A percentile compares a stretch with the other conserved stretches of the same genome.
phyloP scores from a whole-genome alignment of 2,888 invertebrate genomes.

The Prosopocoilus inquinatus region DNA sequence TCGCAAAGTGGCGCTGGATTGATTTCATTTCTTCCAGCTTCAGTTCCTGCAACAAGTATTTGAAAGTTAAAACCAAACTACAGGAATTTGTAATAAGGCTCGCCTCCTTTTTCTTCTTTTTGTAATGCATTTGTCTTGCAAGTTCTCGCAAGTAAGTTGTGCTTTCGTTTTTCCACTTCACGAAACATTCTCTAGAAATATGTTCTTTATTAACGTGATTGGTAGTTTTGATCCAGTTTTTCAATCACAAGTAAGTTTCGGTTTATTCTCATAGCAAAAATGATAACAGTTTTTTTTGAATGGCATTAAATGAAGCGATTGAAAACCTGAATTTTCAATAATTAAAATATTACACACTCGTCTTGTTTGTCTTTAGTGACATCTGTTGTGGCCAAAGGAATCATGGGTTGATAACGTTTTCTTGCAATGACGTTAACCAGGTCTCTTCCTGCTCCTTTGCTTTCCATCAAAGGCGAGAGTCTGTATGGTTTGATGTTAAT shows the following conservation, averaged over 20 bases:
- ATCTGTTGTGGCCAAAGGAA: constrained; percentile 57
- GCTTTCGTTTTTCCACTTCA: constrained; percentile 43
- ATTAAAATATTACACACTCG: constrained; percentile 45
- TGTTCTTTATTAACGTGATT: background rate
- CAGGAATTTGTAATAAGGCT: background rate
- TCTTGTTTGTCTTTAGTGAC: constrained; percentile 54
- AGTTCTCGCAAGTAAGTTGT: constrained; percentile 55
- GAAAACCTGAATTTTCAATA: constrained; percentile 29
- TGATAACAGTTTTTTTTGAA: no score
- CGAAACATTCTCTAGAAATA: constrained; percentile 27
- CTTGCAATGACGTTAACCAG: constrained; percentile 73
- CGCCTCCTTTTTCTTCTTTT: constrained; percentile 50
- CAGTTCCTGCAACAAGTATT: constrained; percentile 54
- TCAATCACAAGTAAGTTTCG: no score
- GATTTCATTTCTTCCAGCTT: constrained; percentile 63
- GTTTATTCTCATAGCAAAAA: no score
- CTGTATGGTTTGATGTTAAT: constrained; percentile 18
- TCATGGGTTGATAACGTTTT: constrained; percentile 58
- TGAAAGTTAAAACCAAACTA: background rate
- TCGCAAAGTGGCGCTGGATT: constrained; percentile 68
- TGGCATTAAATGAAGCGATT: no score
- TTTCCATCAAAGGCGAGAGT: constrained; percentile 42
- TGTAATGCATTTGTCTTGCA: constrained; percentile 55
- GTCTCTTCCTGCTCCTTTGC: constrained; percentile 62
- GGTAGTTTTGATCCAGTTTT: no score